phyloP scores from a whole-genome alignment of 2,113 vertebrate species.

The Hypomesus transpacificus region DNA sequence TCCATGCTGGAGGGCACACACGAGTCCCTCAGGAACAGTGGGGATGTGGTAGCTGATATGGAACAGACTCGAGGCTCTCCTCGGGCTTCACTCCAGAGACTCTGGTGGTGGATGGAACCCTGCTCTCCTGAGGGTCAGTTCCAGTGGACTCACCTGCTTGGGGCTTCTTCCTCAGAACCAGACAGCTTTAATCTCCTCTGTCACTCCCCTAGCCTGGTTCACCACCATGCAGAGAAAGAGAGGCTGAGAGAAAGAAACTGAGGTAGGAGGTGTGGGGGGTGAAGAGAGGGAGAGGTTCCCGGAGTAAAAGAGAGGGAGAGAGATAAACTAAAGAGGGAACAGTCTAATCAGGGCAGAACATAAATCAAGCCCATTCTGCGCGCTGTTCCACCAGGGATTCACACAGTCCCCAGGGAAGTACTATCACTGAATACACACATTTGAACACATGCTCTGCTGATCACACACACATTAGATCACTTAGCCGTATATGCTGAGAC shows the following conservation, averaged over 20 bases:
- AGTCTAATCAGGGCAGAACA: conserved; percentile 18
- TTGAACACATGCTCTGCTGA: conserved; percentile 37
- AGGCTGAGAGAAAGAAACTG: neutral
- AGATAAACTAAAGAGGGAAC: conserved; percentile 13
- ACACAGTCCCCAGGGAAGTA: conserved; percentile 30
- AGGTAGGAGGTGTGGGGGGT: neutral
- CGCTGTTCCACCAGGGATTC: neutral
- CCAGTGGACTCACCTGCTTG: conserved; percentile 9
- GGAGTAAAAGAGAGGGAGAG: conserved; percentile 9
- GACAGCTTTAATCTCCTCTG: conserved; percentile 26
- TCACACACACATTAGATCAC: conserved; percentile 43
- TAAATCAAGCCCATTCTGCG: conserved; percentile 26
- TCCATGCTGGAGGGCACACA: conserved; percentile 20
- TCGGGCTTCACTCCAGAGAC: neutral
- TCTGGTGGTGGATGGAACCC: neutral
- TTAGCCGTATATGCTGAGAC: conserved; percentile 42
- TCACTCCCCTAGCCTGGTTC: conserved; percentile 25
- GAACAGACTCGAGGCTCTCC: conserved; percentile 25
- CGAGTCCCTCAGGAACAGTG: conserved; percentile 20
- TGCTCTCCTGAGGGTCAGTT: neutral
- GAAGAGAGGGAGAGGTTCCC: neutral
- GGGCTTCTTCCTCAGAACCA: conserved; percentile 17
- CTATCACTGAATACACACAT: conserved; percentile 34
- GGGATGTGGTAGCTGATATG: conserved; percentile 19
- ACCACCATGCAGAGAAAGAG: neutral